Evolutionary conservation across 2,113 vertebrate species (phyloP), one percentile per base, ranked within the genome.

Genomic region (Bubo blakistoni): DNA sequence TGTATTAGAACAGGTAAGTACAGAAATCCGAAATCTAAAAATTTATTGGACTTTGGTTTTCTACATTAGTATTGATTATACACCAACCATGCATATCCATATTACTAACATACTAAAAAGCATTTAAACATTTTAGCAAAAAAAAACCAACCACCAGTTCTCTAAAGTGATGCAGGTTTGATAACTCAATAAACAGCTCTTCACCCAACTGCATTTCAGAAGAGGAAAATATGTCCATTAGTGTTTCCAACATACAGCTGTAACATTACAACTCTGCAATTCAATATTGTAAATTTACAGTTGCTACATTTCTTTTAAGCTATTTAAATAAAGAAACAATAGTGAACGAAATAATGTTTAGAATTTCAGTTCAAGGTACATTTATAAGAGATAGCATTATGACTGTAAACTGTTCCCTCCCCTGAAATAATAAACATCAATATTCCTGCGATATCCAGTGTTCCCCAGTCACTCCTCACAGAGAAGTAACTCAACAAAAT

Each of bases 361-460:
- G 36, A 90, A 72, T 94, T 94, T 95, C 89, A 94, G 78, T 96
- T 96, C 88, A 97, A 92, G 90, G 88, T 81, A 97, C 81, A 92
- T 93, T 97, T 83, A 83, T 70, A 62, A 84, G 66, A 92, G 30
- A 81, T 6, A 73, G 49, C 32, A 81, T 81, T 94, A 86, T 42
- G 52, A 66, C 47, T 88, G 17, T 61, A 34, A 96, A 76, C 49
- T 94, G 47, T 55, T 73, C 42, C 44, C 73, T 81, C 32, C 52
- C 69, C 62, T 90, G 58, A 79, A 95, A 82, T 44, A 77, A n/a
- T 65, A 90, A 90, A 26, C 30, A 93, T 88, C 46, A 54, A 25
- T 57, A 63, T 62, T 91, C 55, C 69, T 86, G 49, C 44, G 47
- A 76, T 73, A 70, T 9, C 17, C 47, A 65, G 1, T 76, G 52